Percentiles rank a stretch among this genome's conserved stretches.
Conservation (phyloP, 2,888 invertebrate genomes). For the Epirrita christyi region DNA sequence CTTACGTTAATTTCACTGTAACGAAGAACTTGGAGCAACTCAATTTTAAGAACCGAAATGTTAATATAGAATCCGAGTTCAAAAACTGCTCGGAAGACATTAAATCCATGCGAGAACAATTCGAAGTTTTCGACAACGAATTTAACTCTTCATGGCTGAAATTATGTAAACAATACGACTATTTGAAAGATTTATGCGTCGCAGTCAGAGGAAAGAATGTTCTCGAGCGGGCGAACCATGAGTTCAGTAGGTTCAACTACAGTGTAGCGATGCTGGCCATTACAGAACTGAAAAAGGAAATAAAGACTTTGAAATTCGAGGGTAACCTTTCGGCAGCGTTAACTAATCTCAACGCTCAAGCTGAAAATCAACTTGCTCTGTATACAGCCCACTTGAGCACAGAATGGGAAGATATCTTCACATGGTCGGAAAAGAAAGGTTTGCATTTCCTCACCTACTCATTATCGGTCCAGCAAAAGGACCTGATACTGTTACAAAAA, state of each 20-base stretch:
- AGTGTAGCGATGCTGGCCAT: conserved; percentile 64
- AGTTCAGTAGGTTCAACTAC: conserved; percentile 68
- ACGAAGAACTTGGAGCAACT: conserved; percentile 75
- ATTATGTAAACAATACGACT: conserved; percentile 51
- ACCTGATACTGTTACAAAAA: conserved; percentile 65
- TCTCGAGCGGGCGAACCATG: conserved; percentile 68
- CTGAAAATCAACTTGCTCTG: conserved; percentile 70
- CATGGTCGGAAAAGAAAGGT: conserved; percentile 71
- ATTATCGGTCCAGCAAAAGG: conserved; percentile 72
- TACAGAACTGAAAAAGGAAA: conserved; percentile 54
- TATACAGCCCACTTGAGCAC: conserved; percentile 71
- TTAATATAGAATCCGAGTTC: conserved; percentile 60
- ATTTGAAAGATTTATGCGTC: conserved; percentile 59
- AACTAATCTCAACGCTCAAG: conserved; percentile 59
- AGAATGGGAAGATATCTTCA: conserved; percentile 77
- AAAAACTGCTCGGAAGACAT: conserved; percentile 50
- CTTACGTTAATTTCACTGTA: conserved; percentile 63
- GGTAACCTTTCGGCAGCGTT: conserved; percentile 63
- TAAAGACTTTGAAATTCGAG: conserved; percentile 61
- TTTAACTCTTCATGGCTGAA: conserved; percentile 56
- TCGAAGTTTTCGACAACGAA: conserved; percentile 57
- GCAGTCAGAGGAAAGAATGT: conserved; percentile 63
- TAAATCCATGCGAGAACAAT: conserved; percentile 50
- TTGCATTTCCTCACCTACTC: conserved; percentile 66
- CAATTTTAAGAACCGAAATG: conserved; percentile 69